phyloP scores from a whole-genome alignment of 2,113 vertebrate genomes.

The Danionella cerebrum region DNA sequence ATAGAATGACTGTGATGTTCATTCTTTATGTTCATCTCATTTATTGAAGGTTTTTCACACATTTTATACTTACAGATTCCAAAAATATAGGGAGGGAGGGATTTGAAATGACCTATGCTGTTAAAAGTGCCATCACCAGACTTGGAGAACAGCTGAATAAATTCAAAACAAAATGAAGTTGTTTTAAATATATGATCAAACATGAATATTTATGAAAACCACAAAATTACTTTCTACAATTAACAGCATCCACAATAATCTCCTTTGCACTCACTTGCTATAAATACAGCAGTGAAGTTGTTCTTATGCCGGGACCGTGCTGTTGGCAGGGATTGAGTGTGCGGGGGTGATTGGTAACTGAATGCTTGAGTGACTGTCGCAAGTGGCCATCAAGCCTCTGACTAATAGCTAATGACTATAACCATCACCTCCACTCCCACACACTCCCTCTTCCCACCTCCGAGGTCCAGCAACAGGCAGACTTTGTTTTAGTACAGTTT shows the following conservation, averaged over 20 bases:
- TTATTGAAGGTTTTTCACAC: no score
- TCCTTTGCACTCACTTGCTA: background rate
- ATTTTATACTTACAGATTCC: no score
- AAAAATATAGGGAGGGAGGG: no score
- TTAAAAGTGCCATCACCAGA: no score
- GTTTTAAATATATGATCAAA: background rate
- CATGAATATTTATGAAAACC: background rate
- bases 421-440: background rate
- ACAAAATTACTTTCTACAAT: background rate
- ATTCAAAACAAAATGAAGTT: no score
- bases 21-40: no score
- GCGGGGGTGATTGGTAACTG: background rate
- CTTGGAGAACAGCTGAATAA: no score
- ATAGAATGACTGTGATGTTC: no score
- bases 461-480: background rate
- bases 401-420: constrained; percentile 13
- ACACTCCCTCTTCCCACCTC: background rate
- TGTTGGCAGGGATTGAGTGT: background rate
- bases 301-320: background rate
- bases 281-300: background rate
- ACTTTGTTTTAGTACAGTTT: background rate
- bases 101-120: no score
- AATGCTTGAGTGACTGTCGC: background rate
- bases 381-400: constrained; percentile 8
- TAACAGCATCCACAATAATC: background rate